Evolutionary conservation across 2,797 vertebrate species (phyloP).

Genomic region (Pseudomugil gertrudae): DNA sequence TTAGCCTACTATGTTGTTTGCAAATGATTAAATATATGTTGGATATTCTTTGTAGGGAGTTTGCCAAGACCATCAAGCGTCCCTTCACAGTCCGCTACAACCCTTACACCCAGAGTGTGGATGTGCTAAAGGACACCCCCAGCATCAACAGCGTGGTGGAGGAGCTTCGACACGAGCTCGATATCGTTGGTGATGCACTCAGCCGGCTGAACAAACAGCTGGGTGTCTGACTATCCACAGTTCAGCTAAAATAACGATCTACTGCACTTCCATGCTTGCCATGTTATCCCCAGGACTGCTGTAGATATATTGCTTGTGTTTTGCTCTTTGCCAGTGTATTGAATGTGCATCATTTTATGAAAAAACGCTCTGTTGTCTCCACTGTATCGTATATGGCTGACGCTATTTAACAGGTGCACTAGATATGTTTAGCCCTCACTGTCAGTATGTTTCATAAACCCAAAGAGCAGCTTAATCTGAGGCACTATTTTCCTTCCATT

Average conservation of each 20-base stretch:
- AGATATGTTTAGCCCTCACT: constrained; percentile 36
- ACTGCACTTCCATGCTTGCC: constrained; percentile 12
- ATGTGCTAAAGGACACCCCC: constrained; percentile 89
- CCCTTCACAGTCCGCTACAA: constrained; percentile 96
- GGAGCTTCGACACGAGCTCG: constrained; percentile 93
- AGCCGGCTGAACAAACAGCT: constrained; percentile 89
- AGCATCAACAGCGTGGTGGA: constrained; percentile 92
- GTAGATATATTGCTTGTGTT: constrained; percentile 58
- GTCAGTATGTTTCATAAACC: constrained; percentile 52
- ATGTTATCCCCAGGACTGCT: constrained; percentile 39
- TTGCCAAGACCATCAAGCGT: constrained; percentile 96
- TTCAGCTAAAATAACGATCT: neutral
- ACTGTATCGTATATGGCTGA: constrained; percentile 33
- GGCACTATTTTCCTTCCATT: constrained; percentile 30
- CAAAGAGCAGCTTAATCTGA: constrained; percentile 58
- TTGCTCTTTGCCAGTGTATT: constrained; percentile 54
- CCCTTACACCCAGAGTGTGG: constrained; percentile 94
- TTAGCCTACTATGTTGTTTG: neutral
- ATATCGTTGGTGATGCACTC: constrained; percentile 91
- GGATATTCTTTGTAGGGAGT: constrained; percentile 84
- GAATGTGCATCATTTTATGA: constrained; percentile 59
- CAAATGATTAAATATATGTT: neutral
- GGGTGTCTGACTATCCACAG: constrained; percentile 77
- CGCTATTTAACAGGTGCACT: constrained; percentile 26
- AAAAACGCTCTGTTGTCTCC: constrained; percentile 35